Evolutionary conservation across 2,888 invertebrate species (phyloP).

Genomic region (Hetaerina titia): DNA sequence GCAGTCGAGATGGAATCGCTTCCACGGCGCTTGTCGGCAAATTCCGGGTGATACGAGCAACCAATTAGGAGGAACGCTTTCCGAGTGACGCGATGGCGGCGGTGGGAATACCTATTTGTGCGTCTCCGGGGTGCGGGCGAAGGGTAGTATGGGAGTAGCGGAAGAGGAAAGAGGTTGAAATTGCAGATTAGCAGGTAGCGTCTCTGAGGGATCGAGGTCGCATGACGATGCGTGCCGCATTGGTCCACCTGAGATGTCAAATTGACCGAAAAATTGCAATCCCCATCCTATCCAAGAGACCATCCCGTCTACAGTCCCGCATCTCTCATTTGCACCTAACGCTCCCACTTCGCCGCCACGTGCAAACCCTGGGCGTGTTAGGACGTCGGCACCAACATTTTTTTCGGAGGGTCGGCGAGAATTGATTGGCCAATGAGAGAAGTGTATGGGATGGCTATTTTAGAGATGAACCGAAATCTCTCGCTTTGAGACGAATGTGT

Average conservation of each 20-base stretch:
- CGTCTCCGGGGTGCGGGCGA: background rate
- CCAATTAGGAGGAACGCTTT: constrained; percentile 35
- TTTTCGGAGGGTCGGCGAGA: background rate
- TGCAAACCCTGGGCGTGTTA: too few relatives aligned
- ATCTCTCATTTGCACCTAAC: background rate
- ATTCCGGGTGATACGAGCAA: constrained; percentile 56
- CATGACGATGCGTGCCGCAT: background rate
- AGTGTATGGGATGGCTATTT: constrained; percentile 30
- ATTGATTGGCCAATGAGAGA: constrained; percentile 37
- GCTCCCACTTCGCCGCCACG: too few relatives aligned
- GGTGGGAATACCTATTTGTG: constrained; percentile 13
- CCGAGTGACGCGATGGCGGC: background rate
- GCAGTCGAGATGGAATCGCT: constrained; percentile 33
- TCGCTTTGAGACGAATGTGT: constrained; percentile 46
- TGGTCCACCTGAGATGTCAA: background rate
- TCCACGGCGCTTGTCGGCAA: background rate
- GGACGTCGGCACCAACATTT: background rate
- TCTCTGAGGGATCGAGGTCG: background rate
- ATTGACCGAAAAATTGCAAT: background rate
- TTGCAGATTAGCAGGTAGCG: background rate
- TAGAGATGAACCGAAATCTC: constrained; percentile 50
- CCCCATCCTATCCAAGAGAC: background rate
- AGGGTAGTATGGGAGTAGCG: background rate
- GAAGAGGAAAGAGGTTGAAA: background rate
- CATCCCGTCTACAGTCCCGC: background rate